phyloP scores from a whole-genome alignment of 2,888 invertebrate species.

The Rhagium mordax region DNA sequence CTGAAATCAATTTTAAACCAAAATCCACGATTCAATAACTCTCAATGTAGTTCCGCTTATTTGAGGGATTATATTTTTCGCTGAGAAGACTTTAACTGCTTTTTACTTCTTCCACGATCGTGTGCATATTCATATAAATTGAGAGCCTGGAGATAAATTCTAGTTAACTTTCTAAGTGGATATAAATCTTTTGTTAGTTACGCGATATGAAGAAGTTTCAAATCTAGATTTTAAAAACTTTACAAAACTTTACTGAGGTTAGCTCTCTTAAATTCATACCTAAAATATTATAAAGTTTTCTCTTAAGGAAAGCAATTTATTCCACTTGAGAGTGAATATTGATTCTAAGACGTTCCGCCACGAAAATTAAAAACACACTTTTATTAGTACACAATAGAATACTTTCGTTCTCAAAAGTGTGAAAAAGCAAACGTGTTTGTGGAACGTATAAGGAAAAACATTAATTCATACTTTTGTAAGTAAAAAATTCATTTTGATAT shows the following conservation, averaged over 20 bases:
- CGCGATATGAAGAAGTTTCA: constrained; percentile 64
- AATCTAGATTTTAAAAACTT: constrained; percentile 63
- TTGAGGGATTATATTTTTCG: constrained; percentile 24
- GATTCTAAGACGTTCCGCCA: constrained; percentile 9
- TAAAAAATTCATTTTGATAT: too few species aligned
- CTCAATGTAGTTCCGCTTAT: constrained; percentile 25
- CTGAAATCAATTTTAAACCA: constrained; percentile 35
- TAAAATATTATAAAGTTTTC: constrained; percentile 50
- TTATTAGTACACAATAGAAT: not conserved
- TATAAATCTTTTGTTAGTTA: constrained; percentile 66
- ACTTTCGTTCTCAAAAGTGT: too few species aligned
- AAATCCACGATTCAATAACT: constrained; percentile 32
- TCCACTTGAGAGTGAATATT: constrained; percentile 42
- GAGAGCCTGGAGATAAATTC: constrained; percentile 59
- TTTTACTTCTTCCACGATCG: constrained; percentile 16
- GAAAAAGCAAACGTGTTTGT: too few species aligned
- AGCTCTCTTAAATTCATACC: constrained; percentile 46
- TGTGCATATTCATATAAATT: constrained; percentile 63
- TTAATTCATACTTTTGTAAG: too few species aligned
- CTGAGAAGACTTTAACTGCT: constrained; percentile 5
- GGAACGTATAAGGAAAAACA: too few species aligned
- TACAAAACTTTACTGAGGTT: constrained; percentile 43
- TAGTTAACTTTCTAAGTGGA: constrained; percentile 64
- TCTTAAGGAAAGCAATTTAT: constrained; percentile 49
- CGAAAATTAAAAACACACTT: not conserved